Evolutionary conservation across 2,888 invertebrate species (phyloP), one percentile per base, ranked within the genome.

Genomic region (Cheilosia impressa): DNA sequence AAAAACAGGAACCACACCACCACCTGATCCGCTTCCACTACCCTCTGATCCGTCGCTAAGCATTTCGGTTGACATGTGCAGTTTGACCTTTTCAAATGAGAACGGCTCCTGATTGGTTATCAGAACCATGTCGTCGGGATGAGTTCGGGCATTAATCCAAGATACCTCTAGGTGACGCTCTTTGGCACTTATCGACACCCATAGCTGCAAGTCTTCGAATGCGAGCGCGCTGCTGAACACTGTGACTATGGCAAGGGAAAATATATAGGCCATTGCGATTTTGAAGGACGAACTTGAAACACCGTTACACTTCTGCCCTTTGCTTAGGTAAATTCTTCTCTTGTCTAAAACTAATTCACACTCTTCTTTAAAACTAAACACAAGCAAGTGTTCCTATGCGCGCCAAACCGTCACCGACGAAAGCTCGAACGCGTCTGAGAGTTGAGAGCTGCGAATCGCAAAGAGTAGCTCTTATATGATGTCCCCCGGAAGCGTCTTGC

Each of bases 101-200:
- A 88, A 63, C 0, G 92, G 91, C 79, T 90, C 90, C 68, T 90
- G 89, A 2, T 87, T 87, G 4, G 92, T 92, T 53, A 92, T 50
- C 9, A 92, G 75, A 13, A 92, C 89, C 63, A 89, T 87, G 82
- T 92, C 92, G 6, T 89, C 90, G 1, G 84, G 77, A 6, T 84
- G 82, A 0, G 89, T 88, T 1, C 90, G 89, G 0, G 91, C 91
- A 89, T 92, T 90, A 45, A 87, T 88, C 92, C 92, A 92, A 17
- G 91, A 91, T n/a, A 92, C 89, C 75, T 92, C 92, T 13, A 92
- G 57, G 34, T 89, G 90, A 47, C 92, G 89, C 38, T 90, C 88
- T 24, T 90, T 89, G 2, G 92, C 92, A 73, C 91, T 92, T 15
- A 92, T 89, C 17, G 92, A 91, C 4, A 92, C 52, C 91, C 91